Percentiles rank a stretch among this genome's conserved stretches.
These are phyloP conservation scores for Iguana delicatissima DNA, from an alignment of 2,797 vertebrate genomes.

Conservation along the genomic window DNA sequence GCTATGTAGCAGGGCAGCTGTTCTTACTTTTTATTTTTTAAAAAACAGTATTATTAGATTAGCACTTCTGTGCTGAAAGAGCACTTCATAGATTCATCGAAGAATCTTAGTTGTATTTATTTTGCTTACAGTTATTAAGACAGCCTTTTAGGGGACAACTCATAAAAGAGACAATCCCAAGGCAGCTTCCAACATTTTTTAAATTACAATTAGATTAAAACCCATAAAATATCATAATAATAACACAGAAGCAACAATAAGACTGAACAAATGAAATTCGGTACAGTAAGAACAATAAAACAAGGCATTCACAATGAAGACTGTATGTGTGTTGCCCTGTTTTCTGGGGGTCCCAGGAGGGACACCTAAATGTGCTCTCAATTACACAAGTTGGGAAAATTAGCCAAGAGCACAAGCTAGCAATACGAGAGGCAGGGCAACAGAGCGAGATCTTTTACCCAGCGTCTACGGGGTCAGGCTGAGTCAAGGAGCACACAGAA, in stretches of 20 bases:
- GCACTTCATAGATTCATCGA: not conserved
- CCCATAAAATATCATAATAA: not conserved
- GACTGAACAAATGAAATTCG: not conserved
- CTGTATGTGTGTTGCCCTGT: no score
- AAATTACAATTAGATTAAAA: not conserved
- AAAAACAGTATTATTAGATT: not conserved
- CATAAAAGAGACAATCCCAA: not conserved
- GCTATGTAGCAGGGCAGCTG: not conserved
- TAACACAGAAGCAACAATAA: not conserved
- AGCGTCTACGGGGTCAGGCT: no score
- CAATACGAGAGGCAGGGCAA: no score
- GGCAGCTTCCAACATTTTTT: not conserved
- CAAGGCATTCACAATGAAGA: no score
- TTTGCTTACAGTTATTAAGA: not conserved
- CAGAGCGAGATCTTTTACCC: no score
- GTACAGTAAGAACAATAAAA: not conserved
- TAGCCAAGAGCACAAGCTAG: no score
- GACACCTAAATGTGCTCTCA: no score
- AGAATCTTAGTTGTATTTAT: not conserved
- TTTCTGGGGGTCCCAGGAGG: no score
- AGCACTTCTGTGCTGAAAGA: not conserved
- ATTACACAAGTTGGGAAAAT: no score
- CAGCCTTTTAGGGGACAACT: not conserved
- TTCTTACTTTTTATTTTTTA: not conserved
- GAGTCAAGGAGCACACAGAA: no score